Base-by-base conservation (phyloP, 2,888 invertebrate genomes). In the Coenonympha glycerion region DNA sequence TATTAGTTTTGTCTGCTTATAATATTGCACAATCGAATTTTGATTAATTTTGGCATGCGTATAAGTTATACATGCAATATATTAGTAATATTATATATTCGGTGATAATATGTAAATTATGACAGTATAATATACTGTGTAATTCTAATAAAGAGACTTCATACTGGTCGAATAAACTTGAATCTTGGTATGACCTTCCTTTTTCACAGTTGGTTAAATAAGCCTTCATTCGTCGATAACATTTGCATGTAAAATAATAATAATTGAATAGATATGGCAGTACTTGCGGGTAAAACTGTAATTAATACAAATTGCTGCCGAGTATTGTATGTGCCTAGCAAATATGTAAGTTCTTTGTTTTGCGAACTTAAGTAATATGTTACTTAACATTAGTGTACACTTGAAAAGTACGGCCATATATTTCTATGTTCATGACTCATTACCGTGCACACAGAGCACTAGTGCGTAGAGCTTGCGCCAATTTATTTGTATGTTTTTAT, bases 371-470 rank as follows among this genome's bases (percentile, higher is more conserved):
- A 61, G 60, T 61, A 60, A 60, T 60, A 57, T 52, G 57, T 61
- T 57, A 59, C 56, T 58, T 58, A 59, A 60, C 59, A 58, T 57
- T 56, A 53, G 53, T 58, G 52, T 55, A 58, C 58, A 59, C 57
- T 57, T 58, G 52, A 50, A 55, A 58, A 50, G 59, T 52, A 47
- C 54, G 49, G 52, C 57, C 60, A 61, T 57, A 63, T 52, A 56
- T 60, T 62, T 61, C 58, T 53, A 42, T 57, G 49, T 57, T 57
- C 58, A 63, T 59, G 59, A 61, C 56, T 58, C 57, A 59, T 59
- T 59, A 57, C 60, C 40, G 51, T 8, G 28, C 5, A 2, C 47
- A 41, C 41, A 51, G 51, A 13, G 16, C 2, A 42, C 1, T 28
- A 16, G 11, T 13, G 4, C 13, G 24, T 11, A 46, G 36, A 46